Base-by-base conservation (phyloP, 2,797 vertebrate genomes). In the Pipistrellus nathusii region DNA sequence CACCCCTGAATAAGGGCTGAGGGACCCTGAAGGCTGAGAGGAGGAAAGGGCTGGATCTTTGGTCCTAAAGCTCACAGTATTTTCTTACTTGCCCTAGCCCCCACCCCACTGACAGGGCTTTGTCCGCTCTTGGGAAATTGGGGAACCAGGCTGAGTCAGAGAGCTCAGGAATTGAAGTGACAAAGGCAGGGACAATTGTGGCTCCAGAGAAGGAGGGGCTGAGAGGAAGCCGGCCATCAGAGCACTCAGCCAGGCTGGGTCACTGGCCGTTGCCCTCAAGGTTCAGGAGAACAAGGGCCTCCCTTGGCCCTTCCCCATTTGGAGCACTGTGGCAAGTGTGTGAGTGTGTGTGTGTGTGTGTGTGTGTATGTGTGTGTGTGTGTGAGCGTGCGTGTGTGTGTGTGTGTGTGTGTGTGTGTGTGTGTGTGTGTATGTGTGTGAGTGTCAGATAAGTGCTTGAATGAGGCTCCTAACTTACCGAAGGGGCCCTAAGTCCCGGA, bases 121-220 rank as follows among this genome's bases (percentile, higher is more conserved):
- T 96, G 94, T 95, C 81, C 62, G 4, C 90, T 96, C 78, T 93
- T 95, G 92, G 95, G 93, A 94, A 95, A 73, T 32, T 25, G 59
- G 77, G 72, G 64, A 73, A 72, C 46, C 44, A 72, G 76, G 82
- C 96, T 96, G 94, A 97, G 93, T 95, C 92, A 96, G 92, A 93
- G 92, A 90, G 41, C 84, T 73, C 73, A 57, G 76, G 88, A 80
- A 77, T 27, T 11, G 35, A 85, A 86, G 90, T 75, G 75, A 95
- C 95, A 96, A 94, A 96, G 88, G 87, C 90, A 75, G 90, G 71
- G 59, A 35, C 86, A 86, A 23, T 94, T 95, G 81, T 89, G 89
- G 83, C 81, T 87, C 75, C 68, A 71, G 66, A 94, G 59, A 64
- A 86, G 88, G 82, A 85, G 76, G 88, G 53, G 72, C 80, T 90